These are phyloP conservation scores for Atlantisia rogersi DNA, from an alignment of 2,113 vertebrate genomes.

Conservation along the genomic window DNA sequence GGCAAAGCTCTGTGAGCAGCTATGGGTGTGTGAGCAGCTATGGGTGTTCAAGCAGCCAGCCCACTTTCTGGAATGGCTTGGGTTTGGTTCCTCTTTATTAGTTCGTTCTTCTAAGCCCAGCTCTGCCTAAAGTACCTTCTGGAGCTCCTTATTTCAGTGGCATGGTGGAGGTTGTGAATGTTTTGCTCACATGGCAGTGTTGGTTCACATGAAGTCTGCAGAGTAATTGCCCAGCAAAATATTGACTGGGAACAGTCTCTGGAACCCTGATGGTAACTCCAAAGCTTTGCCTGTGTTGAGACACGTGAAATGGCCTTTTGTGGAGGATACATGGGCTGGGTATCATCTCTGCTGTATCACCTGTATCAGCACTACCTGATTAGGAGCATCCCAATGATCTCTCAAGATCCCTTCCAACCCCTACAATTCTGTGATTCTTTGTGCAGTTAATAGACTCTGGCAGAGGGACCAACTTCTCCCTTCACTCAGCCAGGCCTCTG, in stretches of 20 bases:
- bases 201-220: neutral
- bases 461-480: neutral
- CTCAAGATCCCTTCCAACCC: too few relatives aligned
- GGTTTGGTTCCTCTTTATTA: neutral
- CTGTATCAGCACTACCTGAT: neutral
- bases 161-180: neutral
- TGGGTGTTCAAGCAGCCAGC: neutral
- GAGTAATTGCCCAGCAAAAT: neutral
- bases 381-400: too few relatives aligned
- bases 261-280: neutral
- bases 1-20: neutral
- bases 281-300: neutral
- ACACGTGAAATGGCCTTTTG: neutral
- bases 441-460: neutral
- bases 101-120: neutral
- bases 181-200: neutral
- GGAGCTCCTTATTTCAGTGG: neutral
- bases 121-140: neutral
- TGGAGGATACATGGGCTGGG: neutral
- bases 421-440: too few relatives aligned
- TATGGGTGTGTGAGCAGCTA: rapidly evolving
- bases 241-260: neutral
- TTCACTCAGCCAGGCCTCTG: neutral
- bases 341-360: rapidly evolving
- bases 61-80: neutral